Evolutionary conservation across 2,797 vertebrate genomes (phyloP).

Genomic region (Pantherophis vulpinus): DNA sequence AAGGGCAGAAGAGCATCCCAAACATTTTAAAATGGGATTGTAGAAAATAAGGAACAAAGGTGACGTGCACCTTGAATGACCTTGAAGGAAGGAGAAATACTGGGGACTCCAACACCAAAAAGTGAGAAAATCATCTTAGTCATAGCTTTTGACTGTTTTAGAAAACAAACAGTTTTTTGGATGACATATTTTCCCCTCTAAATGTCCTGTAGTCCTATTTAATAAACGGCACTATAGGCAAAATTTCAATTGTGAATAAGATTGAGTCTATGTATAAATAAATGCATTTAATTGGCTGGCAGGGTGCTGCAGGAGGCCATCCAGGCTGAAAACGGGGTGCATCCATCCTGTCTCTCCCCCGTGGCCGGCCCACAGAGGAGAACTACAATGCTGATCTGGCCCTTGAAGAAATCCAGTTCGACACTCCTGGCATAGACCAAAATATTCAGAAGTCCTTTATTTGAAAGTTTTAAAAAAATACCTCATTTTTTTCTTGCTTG

Average conservation of each 20-base stretch:
- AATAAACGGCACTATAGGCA: background rate
- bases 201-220: background rate
- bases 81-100: background rate
- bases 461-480: constrained; percentile 60
- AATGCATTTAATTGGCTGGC: background rate
- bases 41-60: background rate
- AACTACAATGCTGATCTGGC: no score
- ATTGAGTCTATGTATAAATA: background rate
- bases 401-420: no score
- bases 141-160: background rate
- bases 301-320: no score
- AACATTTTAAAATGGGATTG: background rate
- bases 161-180: background rate
- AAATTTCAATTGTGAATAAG: background rate
- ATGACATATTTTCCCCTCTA: background rate
- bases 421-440: background rate
- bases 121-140: background rate
- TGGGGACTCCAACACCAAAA: background rate
- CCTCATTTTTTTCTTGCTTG: constrained; percentile 90
- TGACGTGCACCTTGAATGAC: background rate
- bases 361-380: no score
- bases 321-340: no score
- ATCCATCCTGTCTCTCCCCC: no score
- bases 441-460: constrained; percentile 35
- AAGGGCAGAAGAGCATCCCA: background rate